These are phyloP conservation scores for Cuniculus paca DNA, from an alignment of 2,797 vertebrate genomes.

Conservation along the genomic window DNA sequence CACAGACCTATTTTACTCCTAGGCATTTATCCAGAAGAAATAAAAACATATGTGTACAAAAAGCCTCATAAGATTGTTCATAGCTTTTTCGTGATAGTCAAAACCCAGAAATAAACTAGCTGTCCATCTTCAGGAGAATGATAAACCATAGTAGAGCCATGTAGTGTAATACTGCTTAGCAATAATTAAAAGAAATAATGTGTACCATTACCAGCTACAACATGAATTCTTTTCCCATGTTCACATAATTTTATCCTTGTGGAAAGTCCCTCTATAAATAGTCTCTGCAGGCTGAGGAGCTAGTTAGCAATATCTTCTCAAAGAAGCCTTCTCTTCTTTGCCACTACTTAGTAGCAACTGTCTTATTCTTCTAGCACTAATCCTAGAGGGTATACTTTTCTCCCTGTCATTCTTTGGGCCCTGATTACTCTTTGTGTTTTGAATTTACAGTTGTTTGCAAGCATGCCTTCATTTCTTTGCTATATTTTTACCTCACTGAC, in stretches of 20 bases:
- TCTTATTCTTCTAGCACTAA: neutral
- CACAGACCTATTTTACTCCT: neutral
- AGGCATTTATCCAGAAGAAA: neutral
- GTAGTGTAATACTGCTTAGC: neutral
- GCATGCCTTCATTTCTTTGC: neutral
- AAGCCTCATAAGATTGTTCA: neutral
- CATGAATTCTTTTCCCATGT: neutral
- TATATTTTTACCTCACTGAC: neutral
- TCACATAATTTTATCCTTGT: neutral
- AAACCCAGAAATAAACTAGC: neutral
- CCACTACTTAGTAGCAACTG: too few species aligned
- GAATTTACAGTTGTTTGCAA: neutral
- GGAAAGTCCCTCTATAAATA: neutral
- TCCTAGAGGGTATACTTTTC: rapidly evolving
- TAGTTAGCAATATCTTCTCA: neutral
- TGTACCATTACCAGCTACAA: too few species aligned
- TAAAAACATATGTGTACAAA: neutral
- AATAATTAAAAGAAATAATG: neutral
- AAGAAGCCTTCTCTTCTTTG: neutral
- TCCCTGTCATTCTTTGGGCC: neutral
- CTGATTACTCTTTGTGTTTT: neutral
- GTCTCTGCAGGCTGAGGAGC: neutral
- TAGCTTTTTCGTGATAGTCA: neutral
- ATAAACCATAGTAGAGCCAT: neutral
- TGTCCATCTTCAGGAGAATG: neutral